Evolutionary conservation across 2,113 vertebrate genomes (phyloP).

Genomic region (Scomber japonicus): DNA sequence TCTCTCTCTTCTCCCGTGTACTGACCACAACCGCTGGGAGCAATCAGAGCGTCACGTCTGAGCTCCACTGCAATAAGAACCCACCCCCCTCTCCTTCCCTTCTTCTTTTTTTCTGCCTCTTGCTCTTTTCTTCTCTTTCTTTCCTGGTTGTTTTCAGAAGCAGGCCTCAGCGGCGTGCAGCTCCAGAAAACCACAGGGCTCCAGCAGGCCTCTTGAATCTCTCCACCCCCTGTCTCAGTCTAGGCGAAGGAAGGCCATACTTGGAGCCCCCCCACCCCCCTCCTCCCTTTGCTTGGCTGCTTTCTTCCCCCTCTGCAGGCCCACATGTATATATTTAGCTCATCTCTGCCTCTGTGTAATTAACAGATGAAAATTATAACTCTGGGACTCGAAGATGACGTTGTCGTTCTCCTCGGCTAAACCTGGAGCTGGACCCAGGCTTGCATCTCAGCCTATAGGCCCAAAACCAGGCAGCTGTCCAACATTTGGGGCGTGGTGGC

Average conservation of each 20-base stretch:
- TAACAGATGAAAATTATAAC: slow-evolving; percentile 83
- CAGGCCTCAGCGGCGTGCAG: slow-evolving; percentile 49
- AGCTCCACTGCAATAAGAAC: slow-evolving; percentile 71
- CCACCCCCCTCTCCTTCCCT: slow-evolving; percentile 15
- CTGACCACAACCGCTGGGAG: slow-evolving; percentile 81
- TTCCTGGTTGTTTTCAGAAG: slow-evolving; percentile 69
- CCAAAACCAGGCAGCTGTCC: slow-evolving; percentile 46
- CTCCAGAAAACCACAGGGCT: slow-evolving; percentile 74
- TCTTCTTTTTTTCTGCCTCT: slow-evolving; percentile 15
- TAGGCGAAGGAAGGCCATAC: slow-evolving; percentile 28
- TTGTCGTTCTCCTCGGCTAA: slow-evolving; percentile 63
- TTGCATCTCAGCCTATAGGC: slow-evolving; percentile 7
- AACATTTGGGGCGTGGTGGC: slow-evolving; percentile 62
- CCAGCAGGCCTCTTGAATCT: slow-evolving; percentile 55
- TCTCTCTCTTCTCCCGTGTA: slow-evolving; percentile 8
- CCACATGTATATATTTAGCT: slow-evolving; percentile 78
- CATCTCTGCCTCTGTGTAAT: slow-evolving; percentile 78
- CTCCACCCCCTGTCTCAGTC: slow-evolving; percentile 37
- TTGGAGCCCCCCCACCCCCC: slow-evolving; percentile 19
- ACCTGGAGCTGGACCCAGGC: slow-evolving; percentile 45
- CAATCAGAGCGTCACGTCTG: slow-evolving; percentile 80
- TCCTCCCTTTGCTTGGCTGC: slow-evolving; percentile 1
- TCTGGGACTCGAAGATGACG: slow-evolving; percentile 70
- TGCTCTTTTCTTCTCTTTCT: slow-evolving; percentile 51
- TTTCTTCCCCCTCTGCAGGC: slow-evolving; percentile 26